phyloP scores from a whole-genome alignment of 2,888 invertebrate genomes.

The Megalurothrips usitatus region DNA sequence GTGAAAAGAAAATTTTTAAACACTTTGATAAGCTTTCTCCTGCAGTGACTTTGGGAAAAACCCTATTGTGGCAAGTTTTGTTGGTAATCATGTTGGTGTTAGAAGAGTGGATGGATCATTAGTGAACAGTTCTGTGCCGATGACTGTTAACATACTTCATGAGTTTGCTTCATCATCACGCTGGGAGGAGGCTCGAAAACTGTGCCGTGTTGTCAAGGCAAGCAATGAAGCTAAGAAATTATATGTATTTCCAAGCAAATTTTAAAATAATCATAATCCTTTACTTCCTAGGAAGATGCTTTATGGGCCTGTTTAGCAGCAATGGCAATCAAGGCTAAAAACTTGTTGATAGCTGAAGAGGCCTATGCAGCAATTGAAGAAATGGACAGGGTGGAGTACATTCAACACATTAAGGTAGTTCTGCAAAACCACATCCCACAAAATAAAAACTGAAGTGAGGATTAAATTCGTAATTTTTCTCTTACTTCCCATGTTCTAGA shows the following conservation, averaged over 20 bases:
- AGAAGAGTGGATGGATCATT: constrained; percentile 86
- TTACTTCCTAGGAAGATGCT: constrained; percentile 39
- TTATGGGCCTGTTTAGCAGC: constrained; percentile 95
- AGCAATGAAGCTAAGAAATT: constrained; percentile 31
- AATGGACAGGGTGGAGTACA: constrained; percentile 79
- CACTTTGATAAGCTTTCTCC: constrained; percentile 28
- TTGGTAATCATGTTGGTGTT: constrained; percentile 78
- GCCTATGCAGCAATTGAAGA: constrained; percentile 88
- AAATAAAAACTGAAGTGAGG: not conserved
- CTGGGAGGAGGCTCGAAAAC: constrained; percentile 80
- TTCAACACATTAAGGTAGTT: constrained; percentile 70
- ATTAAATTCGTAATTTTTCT: constrained; percentile 20
- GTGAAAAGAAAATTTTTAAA: not conserved
- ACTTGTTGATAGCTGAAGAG: constrained; percentile 86
- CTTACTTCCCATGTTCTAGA: constrained; percentile 44
- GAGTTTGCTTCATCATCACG: constrained; percentile 67
- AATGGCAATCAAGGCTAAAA: constrained; percentile 78
- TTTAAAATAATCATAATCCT: too few species aligned
- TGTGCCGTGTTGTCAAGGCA: constrained; percentile 66
- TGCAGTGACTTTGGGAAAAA: constrained; percentile 80
- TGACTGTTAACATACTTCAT: constrained; percentile 63
- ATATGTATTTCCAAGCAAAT: constrained; percentile 18
- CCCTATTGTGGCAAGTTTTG: constrained; percentile 73
- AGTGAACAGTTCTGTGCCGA: constrained; percentile 66
- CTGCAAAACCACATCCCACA: not conserved